Evolutionary conservation across 2,113 vertebrate genomes (phyloP).

Genomic region (Erinaceus europaeus): DNA sequence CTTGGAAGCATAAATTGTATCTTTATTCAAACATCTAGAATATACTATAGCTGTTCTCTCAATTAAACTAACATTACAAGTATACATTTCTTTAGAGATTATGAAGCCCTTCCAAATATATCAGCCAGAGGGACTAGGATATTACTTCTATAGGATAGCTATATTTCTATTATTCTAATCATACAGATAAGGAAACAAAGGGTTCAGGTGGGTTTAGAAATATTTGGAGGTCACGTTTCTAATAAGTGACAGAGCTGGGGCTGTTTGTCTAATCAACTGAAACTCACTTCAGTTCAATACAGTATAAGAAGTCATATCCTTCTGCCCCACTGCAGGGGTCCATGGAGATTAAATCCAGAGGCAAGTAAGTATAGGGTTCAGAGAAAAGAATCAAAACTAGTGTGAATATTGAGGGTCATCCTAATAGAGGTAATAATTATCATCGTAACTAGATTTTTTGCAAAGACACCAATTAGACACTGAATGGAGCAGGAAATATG

Average conservation of each 20-base stretch:
- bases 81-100: background rate
- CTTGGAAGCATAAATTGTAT: background rate
- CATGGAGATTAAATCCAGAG: slow-evolving; percentile 26
- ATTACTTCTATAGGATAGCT: background rate
- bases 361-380: background rate
- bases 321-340: background rate
- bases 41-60: background rate
- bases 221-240: slow-evolving; percentile 30
- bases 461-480: slow-evolving; percentile 58
- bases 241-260: slow-evolving; percentile 11
- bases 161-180: background rate
- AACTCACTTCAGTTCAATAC: slow-evolving; percentile 46
- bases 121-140: background rate
- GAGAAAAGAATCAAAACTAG: slow-evolving; percentile 36
- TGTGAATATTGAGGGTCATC: background rate
- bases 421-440: background rate
- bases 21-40: background rate
- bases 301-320: background rate
- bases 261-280: slow-evolving; percentile 17
- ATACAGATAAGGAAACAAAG: slow-evolving; percentile 13
- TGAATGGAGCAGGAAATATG: background rate
- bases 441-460: slow-evolving; percentile 13
- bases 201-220: background rate
- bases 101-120: background rate
- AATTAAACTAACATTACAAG: background rate